Percentiles rank a stretch among this genome's conserved stretches.
phyloP scores from a whole-genome alignment of 1,140 invertebrate genomes.

The Polyergus mexicanus region DNA sequence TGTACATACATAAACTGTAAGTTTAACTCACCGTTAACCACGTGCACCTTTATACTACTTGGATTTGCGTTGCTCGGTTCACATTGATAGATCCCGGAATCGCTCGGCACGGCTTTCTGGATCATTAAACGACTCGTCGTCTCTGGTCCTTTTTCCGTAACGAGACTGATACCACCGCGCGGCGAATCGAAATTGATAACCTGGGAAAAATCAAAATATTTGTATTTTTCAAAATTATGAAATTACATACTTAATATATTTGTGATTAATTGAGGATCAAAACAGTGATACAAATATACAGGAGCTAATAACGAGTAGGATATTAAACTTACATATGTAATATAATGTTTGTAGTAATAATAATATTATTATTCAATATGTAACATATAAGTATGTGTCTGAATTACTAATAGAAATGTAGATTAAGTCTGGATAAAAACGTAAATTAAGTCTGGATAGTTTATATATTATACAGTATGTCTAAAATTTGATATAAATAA shows the following conservation, averaged over 20 bases:
- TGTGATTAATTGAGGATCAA: constrained; percentile 26
- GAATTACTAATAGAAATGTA: neutral
- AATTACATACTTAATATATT: constrained; percentile 4
- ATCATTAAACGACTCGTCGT: constrained; percentile 89
- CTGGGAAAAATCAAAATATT: constrained; percentile 72
- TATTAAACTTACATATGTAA: constrained; percentile 29
- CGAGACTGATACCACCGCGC: constrained; percentile 87
- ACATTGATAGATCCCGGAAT: constrained; percentile 89
- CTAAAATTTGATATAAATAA: too few relatives aligned
- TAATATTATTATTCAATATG: constrained; percentile 1
- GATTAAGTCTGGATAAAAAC: too few relatives aligned
- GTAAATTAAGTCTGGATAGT: neutral
- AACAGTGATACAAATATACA: neutral
- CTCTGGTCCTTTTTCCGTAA: constrained; percentile 88
- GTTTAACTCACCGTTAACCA: constrained; percentile 88
- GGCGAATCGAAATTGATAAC: constrained; percentile 88
- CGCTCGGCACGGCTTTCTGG: constrained; percentile 86
- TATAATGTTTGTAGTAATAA: neutral
- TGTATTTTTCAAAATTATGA: neutral
- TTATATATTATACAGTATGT: neutral
- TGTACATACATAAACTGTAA: neutral
- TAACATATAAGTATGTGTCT: constrained; percentile 7
- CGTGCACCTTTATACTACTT: constrained; percentile 88
- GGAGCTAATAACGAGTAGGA: neutral
- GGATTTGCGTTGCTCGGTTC: constrained; percentile 89